Conservation (phyloP, 2,113 vertebrate genomes). For the Globicephala melas region DNA sequence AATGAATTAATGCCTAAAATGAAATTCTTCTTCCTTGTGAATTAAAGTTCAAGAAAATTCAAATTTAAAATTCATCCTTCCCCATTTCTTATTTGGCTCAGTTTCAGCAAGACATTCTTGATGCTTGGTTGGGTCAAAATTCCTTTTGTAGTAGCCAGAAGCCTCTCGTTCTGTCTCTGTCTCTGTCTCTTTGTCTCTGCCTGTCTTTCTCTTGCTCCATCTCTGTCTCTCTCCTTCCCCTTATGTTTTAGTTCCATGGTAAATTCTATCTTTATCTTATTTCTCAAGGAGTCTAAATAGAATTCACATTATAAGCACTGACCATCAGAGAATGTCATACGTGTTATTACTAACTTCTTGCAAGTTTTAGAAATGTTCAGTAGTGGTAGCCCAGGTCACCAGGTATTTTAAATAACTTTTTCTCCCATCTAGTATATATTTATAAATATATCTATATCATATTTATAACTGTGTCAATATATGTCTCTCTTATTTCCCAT, state of each 20-base stretch:
- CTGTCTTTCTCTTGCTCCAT: background rate
- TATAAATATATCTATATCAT: background rate
- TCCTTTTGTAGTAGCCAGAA: background rate
- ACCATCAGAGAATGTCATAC: background rate
- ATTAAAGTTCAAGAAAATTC: background rate
- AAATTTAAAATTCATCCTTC: background rate
- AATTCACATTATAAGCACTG: background rate
- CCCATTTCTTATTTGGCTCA: background rate
- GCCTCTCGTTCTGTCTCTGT: background rate
- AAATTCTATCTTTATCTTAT: background rate
- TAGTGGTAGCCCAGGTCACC: background rate
- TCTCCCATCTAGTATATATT: background rate
- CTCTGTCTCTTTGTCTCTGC: background rate
- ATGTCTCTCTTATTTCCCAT: background rate
- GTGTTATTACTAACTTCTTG: too few species aligned
- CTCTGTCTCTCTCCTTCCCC: background rate
- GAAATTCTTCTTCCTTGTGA: background rate
- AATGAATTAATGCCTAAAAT: background rate
- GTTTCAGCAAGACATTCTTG: background rate
- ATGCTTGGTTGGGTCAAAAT: background rate
- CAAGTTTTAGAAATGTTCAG: background rate
- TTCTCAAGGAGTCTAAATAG: background rate
- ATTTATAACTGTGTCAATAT: background rate
- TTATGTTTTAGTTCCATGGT: background rate
- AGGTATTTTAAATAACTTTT: background rate